Evolutionary conservation across 2,888 invertebrate genomes (phyloP).

Genomic region (Halictus quadricinctus): DNA sequence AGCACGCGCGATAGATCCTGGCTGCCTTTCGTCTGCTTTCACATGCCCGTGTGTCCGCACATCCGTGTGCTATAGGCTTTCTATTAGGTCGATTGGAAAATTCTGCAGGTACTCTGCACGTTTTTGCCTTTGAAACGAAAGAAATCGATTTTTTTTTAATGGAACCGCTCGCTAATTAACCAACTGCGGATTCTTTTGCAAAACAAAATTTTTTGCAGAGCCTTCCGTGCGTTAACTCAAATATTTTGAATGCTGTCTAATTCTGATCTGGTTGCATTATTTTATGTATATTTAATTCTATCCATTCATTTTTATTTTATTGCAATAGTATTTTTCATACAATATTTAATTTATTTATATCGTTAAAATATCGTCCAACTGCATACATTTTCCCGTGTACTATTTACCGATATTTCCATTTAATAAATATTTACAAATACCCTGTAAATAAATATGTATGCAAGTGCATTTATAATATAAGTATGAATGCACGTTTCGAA

Average conservation of each 20-base stretch:
- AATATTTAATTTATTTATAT: background rate
- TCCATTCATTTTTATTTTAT: too few relatives aligned
- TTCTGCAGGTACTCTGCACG: background rate
- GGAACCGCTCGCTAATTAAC: background rate
- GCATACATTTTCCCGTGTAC: background rate
- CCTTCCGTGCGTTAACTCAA: background rate
- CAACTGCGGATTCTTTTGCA: background rate
- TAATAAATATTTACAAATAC: background rate
- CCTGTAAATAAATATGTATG: background rate
- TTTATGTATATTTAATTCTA: too few relatives aligned
- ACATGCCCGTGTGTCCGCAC: background rate
- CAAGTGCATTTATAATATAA: background rate
- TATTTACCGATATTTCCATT: background rate
- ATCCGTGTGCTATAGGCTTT: background rate
- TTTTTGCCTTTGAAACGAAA: background rate
- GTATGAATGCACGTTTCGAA: background rate
- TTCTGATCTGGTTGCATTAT: too few relatives aligned
- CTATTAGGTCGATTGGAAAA: conserved; percentile 13
- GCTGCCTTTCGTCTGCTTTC: conserved; percentile 39
- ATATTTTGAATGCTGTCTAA: background rate
- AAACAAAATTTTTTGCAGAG: background rate
- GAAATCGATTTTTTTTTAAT: background rate
- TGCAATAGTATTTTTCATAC: too few relatives aligned
- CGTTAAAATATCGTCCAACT: background rate
- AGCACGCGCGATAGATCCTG: conserved; percentile 67